These are phyloP conservation scores for Orchestes rusci DNA, from an alignment of 2,888 invertebrate species.

Conservation along the genomic window DNA sequence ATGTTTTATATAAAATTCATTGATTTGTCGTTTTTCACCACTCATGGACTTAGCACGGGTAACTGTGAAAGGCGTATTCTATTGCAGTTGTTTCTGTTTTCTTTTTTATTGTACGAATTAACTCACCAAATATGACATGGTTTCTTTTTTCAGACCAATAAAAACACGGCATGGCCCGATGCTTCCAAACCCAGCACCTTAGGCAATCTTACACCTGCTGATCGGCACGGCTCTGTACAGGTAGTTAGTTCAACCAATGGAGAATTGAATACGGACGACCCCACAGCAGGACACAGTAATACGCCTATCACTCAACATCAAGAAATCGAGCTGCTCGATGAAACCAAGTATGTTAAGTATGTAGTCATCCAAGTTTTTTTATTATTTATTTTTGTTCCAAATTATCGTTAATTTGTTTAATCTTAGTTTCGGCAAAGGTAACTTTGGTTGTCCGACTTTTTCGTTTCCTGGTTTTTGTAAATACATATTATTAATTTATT, in stretches of 20 bases:
- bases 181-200: slow-evolving; percentile 75
- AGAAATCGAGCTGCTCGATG: slow-evolving; percentile 93
- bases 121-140: too few species aligned
- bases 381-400: background rate
- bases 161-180: slow-evolving; percentile 76
- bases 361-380: slow-evolving; percentile 24
- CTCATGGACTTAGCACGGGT: too few species aligned
- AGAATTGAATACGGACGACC: slow-evolving; percentile 90
- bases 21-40: too few species aligned
- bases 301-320: slow-evolving; percentile 90
- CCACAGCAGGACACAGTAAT: slow-evolving; percentile 94
- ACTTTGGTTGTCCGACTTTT: background rate
- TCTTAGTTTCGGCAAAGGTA: background rate
- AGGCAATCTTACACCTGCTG: slow-evolving; percentile 86
- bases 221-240: slow-evolving; percentile 96
- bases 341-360: slow-evolving; percentile 81
- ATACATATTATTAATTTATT: too few species aligned
- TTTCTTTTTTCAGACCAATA: slow-evolving; percentile 46
- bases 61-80: too few species aligned
- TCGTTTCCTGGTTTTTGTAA: background rate
- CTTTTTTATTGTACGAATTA: too few species aligned
- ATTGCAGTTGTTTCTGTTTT: too few species aligned
- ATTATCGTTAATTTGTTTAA: background rate
- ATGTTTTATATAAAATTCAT: too few species aligned
- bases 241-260: slow-evolving; percentile 98